These are phyloP conservation scores for Hippopotamyrus pictus DNA, from an alignment of 2,797 vertebrate genomes.

Conservation along the genomic window DNA sequence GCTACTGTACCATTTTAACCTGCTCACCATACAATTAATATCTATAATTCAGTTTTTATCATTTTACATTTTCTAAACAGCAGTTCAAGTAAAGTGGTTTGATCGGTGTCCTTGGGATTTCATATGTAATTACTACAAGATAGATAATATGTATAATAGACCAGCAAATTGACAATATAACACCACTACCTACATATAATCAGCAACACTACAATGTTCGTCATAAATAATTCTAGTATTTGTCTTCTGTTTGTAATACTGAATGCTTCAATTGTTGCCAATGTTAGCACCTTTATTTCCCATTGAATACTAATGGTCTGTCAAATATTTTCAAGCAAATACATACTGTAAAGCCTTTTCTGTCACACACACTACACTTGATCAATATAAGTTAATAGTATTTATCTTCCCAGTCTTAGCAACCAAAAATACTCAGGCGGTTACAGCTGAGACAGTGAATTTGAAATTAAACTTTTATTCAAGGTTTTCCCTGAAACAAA, in stretches of 20 bases:
- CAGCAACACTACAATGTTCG: neutral
- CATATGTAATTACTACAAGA: neutral
- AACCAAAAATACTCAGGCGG: neutral
- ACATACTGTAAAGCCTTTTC: neutral
- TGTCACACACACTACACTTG: neutral
- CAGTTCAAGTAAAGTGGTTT: neutral
- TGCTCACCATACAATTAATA: neutral
- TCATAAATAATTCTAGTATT: neutral
- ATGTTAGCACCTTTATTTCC: neutral
- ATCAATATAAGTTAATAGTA: neutral
- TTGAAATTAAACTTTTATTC: neutral
- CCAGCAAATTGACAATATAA: neutral
- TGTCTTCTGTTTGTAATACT: neutral
- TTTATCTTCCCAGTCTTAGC: neutral
- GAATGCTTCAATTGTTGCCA: neutral
- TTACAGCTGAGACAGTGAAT: neutral
- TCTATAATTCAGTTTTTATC: neutral
- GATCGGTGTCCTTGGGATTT: neutral
- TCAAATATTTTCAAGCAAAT: neutral
- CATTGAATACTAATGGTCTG: neutral
- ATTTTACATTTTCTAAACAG: neutral
- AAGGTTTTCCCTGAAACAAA: neutral
- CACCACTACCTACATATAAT: neutral
- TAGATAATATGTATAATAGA: neutral
- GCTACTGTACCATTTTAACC: neutral